These are phyloP conservation scores for Dipodomys ordii DNA, from an alignment of 2,113 vertebrate species.

Conservation along the genomic window DNA sequence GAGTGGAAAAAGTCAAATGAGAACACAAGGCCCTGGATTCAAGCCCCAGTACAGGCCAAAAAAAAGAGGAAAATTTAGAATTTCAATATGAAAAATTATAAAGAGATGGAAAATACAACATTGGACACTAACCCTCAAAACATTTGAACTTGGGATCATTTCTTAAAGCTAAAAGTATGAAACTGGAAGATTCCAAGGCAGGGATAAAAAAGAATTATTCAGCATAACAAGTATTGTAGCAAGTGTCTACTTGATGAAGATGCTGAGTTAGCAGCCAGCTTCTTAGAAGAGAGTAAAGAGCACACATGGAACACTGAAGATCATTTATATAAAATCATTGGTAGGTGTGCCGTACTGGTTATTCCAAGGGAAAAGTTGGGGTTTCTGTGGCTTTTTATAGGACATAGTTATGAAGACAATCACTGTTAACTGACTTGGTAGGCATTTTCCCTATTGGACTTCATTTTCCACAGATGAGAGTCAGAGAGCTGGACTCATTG, in stretches of 20 bases:
- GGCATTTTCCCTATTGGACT: neutral
- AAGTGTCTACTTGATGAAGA: neutral
- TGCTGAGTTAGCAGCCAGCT: neutral
- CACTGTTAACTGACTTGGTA: constrained; percentile 10
- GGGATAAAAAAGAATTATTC: neutral
- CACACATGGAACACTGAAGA: neutral
- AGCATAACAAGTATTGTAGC: neutral
- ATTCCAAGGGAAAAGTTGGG: neutral
- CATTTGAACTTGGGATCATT: neutral
- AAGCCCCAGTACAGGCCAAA: too few species aligned
- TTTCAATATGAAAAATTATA: neutral
- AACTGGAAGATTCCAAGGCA: neutral
- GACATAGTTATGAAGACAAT: neutral
- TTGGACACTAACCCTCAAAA: neutral
- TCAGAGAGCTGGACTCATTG: neutral
- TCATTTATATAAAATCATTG: neutral
- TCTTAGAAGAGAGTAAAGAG: neutral
- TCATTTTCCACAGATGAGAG: constrained; percentile 22
- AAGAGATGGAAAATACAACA: neutral
- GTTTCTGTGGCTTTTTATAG: constrained; percentile 1
- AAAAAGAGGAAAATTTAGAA: neutral
- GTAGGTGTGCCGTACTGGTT: neutral
- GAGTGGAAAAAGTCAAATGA: too few species aligned
- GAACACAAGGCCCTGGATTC: too few species aligned
- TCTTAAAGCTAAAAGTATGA: neutral